These are phyloP conservation scores for Cosmia trapezina DNA, from an alignment of 2,888 invertebrate species.

Conservation along the genomic window DNA sequence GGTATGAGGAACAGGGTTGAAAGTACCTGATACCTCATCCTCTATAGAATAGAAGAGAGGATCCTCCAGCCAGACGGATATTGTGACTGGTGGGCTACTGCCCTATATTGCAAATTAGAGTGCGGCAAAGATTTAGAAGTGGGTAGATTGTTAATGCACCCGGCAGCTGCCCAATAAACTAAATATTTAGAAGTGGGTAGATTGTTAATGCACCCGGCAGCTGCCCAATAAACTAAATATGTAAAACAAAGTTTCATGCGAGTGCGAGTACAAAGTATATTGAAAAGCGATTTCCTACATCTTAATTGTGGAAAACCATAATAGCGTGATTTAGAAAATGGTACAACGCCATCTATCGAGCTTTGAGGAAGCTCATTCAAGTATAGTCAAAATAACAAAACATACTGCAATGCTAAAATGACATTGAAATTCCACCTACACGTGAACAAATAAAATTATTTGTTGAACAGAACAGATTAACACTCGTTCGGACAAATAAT, in stretches of 20 bases:
- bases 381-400: background rate
- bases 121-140: background rate
- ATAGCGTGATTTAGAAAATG: too few species aligned
- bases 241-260: too few species aligned
- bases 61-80: background rate
- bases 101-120: background rate
- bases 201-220: too few species aligned
- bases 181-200: too few species aligned
- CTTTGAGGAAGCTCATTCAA: too few species aligned
- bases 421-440: slow-evolving; percentile 17
- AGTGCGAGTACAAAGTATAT: too few species aligned
- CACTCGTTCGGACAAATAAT: slow-evolving; percentile 26
- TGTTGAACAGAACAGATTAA: slow-evolving; percentile 20
- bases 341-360: too few species aligned
- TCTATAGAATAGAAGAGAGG: background rate
- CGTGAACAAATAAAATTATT: slow-evolving; percentile 28
- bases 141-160: too few species aligned
- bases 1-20: background rate
- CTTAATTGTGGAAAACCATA: too few species aligned
- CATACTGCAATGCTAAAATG: background rate
- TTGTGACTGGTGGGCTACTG: background rate
- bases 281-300: too few species aligned
- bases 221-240: too few species aligned
- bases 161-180: too few species aligned
- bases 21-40: background rate